Evolutionary conservation across 2,797 vertebrate species (phyloP), one percentile per base, ranked within the genome.

Genomic region (Anolis apletophallus): DNA sequence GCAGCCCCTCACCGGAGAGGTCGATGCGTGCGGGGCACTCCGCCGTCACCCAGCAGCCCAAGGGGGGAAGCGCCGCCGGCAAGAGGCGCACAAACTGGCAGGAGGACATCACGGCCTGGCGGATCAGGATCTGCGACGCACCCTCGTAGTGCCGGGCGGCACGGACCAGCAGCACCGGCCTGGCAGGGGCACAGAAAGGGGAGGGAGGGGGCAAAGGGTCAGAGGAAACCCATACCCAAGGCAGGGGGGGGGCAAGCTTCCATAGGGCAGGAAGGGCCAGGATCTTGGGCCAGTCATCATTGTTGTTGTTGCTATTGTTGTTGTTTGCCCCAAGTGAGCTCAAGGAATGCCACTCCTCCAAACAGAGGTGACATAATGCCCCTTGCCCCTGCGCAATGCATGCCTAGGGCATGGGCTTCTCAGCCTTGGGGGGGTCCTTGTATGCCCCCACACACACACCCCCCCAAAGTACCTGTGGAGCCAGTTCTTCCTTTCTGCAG

Each of bases 81-180:
- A 93, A 92, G 88, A 94, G 93, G 0, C 92, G 94, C 85, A 99
- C 95, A 77, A 98, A 99, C 81, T 59, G 94, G 85, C 97, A 97
- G 0, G 98, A 97, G 76, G 98, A 98, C 97, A 98, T 98, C 94
- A 99, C 97, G 0, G 98, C 98, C 89, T 97, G 96, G 46, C 98
- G 96, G 5, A 99, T 93, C 2, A 99, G 96, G 88, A 99, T 97
- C 95, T 99, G 99, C 54, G 96, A 98, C 0, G 98, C 98, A 0
- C 98, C 98, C 81, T 99, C 99, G 0, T 99, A 99, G 92, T 99
- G 99, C 21, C 99, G 97, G 34, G 99, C 98, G 0, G 98, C 98
- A 75, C 98, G 96, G 23, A 99, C 97, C 89, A 99, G 95, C 89
- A 99, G 95, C 84, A 97, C 97, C 0, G 98, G 97, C 87, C 99